Evolutionary conservation across 2,113 vertebrate species (phyloP).

Genomic region (Toxotes jaculatrix): DNA sequence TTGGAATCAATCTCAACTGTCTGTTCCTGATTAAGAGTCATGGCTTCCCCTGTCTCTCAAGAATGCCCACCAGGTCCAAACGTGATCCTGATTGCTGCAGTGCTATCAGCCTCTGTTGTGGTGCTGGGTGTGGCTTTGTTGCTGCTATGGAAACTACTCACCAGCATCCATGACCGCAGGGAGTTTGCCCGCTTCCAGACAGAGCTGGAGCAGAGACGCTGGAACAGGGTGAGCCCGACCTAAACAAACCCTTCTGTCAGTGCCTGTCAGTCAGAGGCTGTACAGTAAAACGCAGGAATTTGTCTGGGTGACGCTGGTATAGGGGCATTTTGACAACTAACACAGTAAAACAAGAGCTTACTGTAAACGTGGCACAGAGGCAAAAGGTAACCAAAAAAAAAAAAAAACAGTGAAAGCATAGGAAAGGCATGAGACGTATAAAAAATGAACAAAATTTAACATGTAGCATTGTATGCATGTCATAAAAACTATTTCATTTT

Average conservation of each 20-base stretch:
- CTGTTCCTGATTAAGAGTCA: slow-evolving; percentile 3
- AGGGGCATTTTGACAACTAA: slow-evolving; percentile 38
- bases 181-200: slow-evolving; percentile 66
- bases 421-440: not conserved
- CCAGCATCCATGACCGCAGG: slow-evolving; percentile 60
- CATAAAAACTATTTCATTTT: too few relatives aligned
- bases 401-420: not conserved
- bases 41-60: slow-evolving; percentile 20
- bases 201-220: slow-evolving; percentile 51
- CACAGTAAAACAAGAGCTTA: slow-evolving; percentile 17
- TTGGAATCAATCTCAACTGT: not conserved
- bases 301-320: slow-evolving; percentile 40
- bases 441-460: not conserved
- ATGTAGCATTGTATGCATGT: not conserved
- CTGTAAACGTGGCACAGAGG: slow-evolving; percentile 6
- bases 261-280: slow-evolving; percentile 37
- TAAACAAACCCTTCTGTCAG: slow-evolving; percentile 54
- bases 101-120: slow-evolving; percentile 55
- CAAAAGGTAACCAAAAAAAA: not conserved
- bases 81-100: slow-evolving; percentile 63
- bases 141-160: slow-evolving; percentile 79
- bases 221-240: slow-evolving; percentile 51
- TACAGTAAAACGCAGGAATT: slow-evolving; percentile 7
- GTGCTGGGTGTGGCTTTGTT: slow-evolving; percentile 52
- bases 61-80: slow-evolving; percentile 52